Conservation (phyloP, 1,140 invertebrate species). For the Heliconius congener region DNA sequence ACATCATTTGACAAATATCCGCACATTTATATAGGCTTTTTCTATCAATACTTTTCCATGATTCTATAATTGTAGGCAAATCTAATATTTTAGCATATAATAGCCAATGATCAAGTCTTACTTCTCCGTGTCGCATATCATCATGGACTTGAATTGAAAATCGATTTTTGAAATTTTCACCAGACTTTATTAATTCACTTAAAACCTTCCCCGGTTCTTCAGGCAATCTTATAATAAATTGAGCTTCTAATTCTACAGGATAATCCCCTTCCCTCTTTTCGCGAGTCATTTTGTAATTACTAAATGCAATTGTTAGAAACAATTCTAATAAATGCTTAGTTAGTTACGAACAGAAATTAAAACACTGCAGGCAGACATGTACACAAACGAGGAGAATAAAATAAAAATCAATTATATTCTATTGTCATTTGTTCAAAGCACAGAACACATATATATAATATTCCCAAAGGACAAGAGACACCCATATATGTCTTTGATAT, state of each 20-base stretch:
- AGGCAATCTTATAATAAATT: conserved; percentile 93
- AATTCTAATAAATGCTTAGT: too few relatives aligned
- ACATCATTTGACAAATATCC: conserved; percentile 95
- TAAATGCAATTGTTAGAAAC: too few relatives aligned
- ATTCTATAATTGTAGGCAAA: conserved; percentile 95
- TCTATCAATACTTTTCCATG: conserved; percentile 96
- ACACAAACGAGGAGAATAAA: too few relatives aligned
- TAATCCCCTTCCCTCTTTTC: conserved; percentile 69
- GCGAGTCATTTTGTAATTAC: conserved; percentile 52
- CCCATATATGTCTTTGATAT: too few relatives aligned
- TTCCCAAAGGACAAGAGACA: too few relatives aligned
- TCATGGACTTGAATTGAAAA: conserved; percentile 93
- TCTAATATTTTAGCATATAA: conserved; percentile 95
- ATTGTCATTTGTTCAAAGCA: too few relatives aligned
- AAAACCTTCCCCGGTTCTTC: conserved; percentile 89
- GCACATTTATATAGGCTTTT: conserved; percentile 99
- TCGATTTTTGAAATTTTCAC: conserved; percentile 93
- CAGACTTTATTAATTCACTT: conserved; percentile 88
- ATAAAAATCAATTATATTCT: too few relatives aligned
- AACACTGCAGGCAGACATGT: too few relatives aligned
- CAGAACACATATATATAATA: too few relatives aligned
- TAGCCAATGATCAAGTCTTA: conserved; percentile 93
- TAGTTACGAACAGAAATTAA: too few relatives aligned
- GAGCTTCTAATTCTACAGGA: conserved; percentile 92
- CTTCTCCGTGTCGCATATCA: conserved; percentile 94